phyloP scores from a whole-genome alignment of 2,113 vertebrate species.

The Megaptera novaeangliae region DNA sequence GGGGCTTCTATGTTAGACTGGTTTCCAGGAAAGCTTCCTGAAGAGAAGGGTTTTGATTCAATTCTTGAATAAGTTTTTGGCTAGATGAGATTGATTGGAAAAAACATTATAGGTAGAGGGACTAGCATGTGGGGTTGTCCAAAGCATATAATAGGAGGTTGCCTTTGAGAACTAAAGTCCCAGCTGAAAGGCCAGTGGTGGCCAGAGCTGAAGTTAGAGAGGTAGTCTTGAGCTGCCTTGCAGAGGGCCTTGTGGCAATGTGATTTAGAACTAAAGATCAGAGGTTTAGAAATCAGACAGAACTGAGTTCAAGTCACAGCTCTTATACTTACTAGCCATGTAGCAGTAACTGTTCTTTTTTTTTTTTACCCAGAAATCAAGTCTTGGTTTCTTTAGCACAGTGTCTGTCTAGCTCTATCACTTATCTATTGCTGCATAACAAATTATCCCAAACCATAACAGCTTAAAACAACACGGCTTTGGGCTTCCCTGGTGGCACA shows the following conservation, averaged over 20 bases:
- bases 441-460: not conserved
- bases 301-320: conserved; percentile 1
- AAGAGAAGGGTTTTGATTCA: not conserved
- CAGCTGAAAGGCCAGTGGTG: not conserved
- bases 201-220: not conserved
- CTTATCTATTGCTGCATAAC: not conserved
- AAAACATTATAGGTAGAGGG: not conserved
- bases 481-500: not conserved
- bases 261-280: not conserved
- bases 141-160: not conserved
- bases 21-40: not conserved
- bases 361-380: not conserved
- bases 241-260: not conserved
- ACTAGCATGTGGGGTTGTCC: not conserved
- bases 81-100: not conserved
- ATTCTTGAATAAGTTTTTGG: not conserved
- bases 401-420: not conserved
- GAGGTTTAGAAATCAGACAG: not conserved
- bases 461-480: not conserved
- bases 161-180: not conserved
- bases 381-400: not conserved
- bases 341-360: not conserved
- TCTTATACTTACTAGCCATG: not conserved
- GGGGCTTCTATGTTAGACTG: not conserved
- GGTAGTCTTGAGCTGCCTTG: not conserved